These are phyloP conservation scores for Gobiocypris rarus DNA, from an alignment of 2,113 vertebrate genomes.

Conservation along the genomic window DNA sequence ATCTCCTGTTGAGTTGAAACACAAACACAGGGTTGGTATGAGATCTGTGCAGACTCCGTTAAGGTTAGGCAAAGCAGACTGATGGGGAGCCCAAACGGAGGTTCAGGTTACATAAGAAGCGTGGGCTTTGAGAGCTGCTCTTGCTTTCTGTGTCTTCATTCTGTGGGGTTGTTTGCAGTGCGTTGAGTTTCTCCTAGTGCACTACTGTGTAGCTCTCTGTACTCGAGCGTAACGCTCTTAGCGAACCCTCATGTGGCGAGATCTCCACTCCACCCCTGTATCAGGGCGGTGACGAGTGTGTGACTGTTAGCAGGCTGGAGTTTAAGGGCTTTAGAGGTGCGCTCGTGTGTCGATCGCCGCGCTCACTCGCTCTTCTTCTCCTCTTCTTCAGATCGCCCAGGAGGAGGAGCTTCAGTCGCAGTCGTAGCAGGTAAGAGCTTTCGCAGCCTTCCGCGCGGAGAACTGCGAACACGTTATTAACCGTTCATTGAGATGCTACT, in stretches of 20 bases:
- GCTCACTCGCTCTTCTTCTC: slow-evolving; percentile 39
- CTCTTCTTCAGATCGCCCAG: slow-evolving; percentile 91
- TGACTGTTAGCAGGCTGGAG: slow-evolving; percentile 33
- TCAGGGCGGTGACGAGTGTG: slow-evolving; percentile 22
- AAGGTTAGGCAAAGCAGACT: slow-evolving; percentile 7
- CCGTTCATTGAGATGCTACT: too few species aligned
- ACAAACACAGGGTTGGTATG: slow-evolving; percentile 40
- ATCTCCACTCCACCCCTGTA: slow-evolving; percentile 35
- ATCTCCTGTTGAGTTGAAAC: slow-evolving; percentile 82
- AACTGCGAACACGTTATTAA: too few species aligned
- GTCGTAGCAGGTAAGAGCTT: slow-evolving; percentile 90
- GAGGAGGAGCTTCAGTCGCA: slow-evolving; percentile 96
- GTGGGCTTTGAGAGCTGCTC: slow-evolving; percentile 8
- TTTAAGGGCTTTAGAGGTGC: slow-evolving; percentile 40
- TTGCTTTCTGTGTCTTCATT: slow-evolving; percentile 18
- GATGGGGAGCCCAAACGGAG: slow-evolving; percentile 41
- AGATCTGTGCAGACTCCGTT: slow-evolving; percentile 9
- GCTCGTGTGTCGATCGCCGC: slow-evolving; percentile 26
- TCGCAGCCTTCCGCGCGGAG: neutral
- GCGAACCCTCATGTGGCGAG: neutral
- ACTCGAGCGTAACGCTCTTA: slow-evolving; percentile 8
- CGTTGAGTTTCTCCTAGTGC: slow-evolving; percentile 24
- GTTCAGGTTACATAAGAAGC: slow-evolving; percentile 25
- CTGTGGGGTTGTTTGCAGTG: slow-evolving; percentile 17
- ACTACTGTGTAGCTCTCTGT: slow-evolving; percentile 7